Conservation (phyloP, 2,888 invertebrate genomes). For the Ditylenchus weischeri region DNA sequence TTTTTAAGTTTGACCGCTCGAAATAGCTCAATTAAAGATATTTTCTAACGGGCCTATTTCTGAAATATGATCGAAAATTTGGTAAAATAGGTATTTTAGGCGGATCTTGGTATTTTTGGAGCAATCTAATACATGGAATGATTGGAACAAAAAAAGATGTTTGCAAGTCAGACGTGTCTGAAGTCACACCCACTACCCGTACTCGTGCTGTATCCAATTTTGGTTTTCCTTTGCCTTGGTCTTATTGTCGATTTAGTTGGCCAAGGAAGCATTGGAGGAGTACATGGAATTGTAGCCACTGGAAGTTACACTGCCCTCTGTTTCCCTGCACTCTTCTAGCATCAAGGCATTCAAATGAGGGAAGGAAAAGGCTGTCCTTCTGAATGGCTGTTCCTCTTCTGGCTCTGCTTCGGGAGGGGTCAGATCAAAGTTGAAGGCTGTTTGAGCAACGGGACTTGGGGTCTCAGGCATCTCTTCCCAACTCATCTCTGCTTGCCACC, state of each 20-base stretch:
- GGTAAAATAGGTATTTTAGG: no score
- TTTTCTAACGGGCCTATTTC: no score
- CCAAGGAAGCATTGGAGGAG: conserved; percentile 2
- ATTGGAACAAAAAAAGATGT: no score
- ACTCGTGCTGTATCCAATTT: no score
- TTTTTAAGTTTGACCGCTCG: no score
- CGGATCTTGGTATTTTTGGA: no score
- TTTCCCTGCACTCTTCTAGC: background rate
- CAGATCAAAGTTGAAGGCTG: background rate
- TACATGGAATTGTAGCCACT: conserved; percentile 2
- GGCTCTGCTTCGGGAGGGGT: background rate
- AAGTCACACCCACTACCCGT: no score
- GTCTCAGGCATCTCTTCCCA: conserved; percentile 45
- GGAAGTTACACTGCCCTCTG: background rate
- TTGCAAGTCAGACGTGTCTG: no score
- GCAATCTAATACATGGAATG: no score
- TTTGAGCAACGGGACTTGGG: background rate
- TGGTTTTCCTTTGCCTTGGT: no score
- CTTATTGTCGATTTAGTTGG: background rate
- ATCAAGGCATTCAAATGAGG: background rate
- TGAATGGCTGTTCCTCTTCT: background rate
- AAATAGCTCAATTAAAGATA: no score
- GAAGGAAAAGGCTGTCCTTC: background rate
- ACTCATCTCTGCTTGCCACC: conserved; percentile 50
- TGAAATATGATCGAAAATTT: no score